Evolutionary conservation across 2,888 invertebrate species (phyloP).

Genomic region (Stratiomys singularior): DNA sequence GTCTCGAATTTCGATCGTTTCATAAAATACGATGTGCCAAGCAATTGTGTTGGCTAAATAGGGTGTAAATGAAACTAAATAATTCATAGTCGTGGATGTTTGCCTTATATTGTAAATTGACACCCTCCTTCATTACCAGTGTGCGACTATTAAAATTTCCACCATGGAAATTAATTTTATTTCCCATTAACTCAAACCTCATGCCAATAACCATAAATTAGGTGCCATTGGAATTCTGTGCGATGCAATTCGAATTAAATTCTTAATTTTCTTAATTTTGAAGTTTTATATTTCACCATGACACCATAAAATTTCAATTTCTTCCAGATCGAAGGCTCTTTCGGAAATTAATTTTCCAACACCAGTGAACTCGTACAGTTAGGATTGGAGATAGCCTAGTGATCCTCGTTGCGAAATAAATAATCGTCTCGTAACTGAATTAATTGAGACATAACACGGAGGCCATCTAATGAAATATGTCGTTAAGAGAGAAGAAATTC

Average conservation of each 20-base stretch:
- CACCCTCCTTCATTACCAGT: too few species aligned
- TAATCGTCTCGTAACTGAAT: conserved; percentile 41
- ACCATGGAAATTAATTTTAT: not conserved
- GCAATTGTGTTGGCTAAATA: too few species aligned
- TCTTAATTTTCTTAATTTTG: conserved; percentile 17
- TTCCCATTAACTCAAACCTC: not conserved
- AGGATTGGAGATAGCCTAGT: not conserved
- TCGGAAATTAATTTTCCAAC: conserved; percentile 21
- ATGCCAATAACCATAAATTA: conserved; percentile 16
- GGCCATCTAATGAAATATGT: conserved; percentile 39
- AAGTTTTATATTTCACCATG: not conserved
- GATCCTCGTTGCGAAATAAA: conserved; percentile 29
- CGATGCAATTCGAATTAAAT: not conserved
- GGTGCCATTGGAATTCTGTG: not conserved
- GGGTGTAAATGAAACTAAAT: too few species aligned
- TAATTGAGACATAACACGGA: conserved; percentile 48
- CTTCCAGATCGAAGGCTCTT: not conserved
- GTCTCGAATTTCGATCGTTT: too few species aligned
- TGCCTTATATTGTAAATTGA: too few species aligned
- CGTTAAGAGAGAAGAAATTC: conserved; percentile 13
- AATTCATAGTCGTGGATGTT: too few species aligned
- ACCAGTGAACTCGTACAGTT: not conserved
- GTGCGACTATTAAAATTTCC: not conserved
- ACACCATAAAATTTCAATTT: conserved; percentile 1
- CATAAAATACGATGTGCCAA: too few species aligned